Conservation (phyloP, 1,140 invertebrate species). For the Pseudomyrmex dendroicus region DNA sequence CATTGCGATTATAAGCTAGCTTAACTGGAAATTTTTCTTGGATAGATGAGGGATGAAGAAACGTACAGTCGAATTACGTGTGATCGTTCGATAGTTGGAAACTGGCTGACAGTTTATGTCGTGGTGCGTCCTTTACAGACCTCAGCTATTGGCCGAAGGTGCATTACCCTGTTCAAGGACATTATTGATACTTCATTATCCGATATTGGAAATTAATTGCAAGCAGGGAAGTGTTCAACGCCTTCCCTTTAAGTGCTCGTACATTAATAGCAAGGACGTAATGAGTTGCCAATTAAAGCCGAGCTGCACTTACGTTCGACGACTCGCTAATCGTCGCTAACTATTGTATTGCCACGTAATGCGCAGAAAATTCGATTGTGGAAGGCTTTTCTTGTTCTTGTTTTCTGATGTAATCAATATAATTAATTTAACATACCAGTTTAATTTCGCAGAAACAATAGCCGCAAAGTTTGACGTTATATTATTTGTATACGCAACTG, state of each 20-base stretch:
- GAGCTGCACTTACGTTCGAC: constrained; percentile 30
- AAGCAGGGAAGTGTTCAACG: constrained; percentile 35
- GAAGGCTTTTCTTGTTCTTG: not conserved
- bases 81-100: constrained; percentile 51
- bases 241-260: constrained; percentile 23
- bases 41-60: not conserved
- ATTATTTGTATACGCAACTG: not conserved
- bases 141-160: constrained; percentile 36
- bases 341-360: not conserved
- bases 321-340: not conserved
- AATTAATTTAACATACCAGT: no score
- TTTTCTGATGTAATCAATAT: not conserved
- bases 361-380: not conserved
- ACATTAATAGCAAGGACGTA: constrained; percentile 54
- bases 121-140: constrained; percentile 26
- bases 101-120: constrained; percentile 42
- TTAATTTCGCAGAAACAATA: not conserved
- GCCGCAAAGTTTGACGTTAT: not conserved
- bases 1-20: not conserved
- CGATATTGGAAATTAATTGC: constrained; percentile 68
- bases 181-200: constrained; percentile 69
- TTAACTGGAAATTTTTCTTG: constrained; percentile 1
- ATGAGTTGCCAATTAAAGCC: constrained; percentile 63
- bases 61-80: constrained; percentile 17
- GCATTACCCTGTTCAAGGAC: constrained; percentile 52